phyloP scores from a whole-genome alignment of 2,113 vertebrate species.

The Leptodactylus fuscus region DNA sequence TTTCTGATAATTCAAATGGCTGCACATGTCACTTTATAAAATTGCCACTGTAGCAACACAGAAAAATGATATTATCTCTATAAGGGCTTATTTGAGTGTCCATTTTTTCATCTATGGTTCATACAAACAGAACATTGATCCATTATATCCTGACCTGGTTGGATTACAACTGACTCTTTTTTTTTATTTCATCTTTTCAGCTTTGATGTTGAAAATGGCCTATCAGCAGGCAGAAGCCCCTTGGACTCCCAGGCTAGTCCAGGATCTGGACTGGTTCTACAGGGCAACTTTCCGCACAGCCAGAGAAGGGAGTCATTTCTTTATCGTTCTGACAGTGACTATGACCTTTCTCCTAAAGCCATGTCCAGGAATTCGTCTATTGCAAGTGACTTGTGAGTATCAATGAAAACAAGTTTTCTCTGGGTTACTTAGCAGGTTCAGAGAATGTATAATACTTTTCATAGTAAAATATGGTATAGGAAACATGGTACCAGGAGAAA shows the following conservation, averaged over 20 bases:
- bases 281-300: conserved; percentile 81
- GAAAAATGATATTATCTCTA: too few relatives aligned
- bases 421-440: not conserved
- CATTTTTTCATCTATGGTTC: too few relatives aligned
- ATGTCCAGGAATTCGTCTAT: conserved; percentile 88
- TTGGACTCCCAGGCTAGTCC: conserved; percentile 83
- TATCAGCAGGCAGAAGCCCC: conserved; percentile 72
- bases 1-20: too few relatives aligned
- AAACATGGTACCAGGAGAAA: not conserved
- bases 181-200: conserved; percentile 68
- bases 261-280: conserved; percentile 79
- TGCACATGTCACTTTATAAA: too few relatives aligned
- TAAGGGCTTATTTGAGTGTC: too few relatives aligned
- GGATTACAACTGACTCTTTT: too few relatives aligned
- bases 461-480: not conserved
- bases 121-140: too few relatives aligned
- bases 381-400: conserved; percentile 89
- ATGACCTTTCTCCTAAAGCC: conserved; percentile 87
- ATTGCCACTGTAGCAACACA: too few relatives aligned
- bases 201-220: conserved; percentile 92
- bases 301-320: conserved; percentile 92
- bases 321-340: conserved; percentile 92
- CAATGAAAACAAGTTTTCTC: not conserved
- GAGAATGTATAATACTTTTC: not conserved
- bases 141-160: too few relatives aligned